Evolutionary conservation across 2,113 vertebrate species (phyloP).

Genomic region (Axis porcinus): DNA sequence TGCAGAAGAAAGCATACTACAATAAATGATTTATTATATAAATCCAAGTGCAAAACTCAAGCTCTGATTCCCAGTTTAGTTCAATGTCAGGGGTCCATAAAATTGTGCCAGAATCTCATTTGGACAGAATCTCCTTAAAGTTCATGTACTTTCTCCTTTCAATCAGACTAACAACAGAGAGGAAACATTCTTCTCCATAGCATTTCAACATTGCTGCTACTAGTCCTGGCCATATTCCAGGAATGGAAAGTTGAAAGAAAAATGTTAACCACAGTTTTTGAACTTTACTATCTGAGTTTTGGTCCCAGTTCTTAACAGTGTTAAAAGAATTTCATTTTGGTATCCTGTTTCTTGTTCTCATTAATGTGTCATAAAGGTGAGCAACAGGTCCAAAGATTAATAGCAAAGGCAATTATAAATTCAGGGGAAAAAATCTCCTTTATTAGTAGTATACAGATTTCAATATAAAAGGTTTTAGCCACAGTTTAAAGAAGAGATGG

Average conservation of each 20-base stretch:
- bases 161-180: neutral
- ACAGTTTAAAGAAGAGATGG: neutral
- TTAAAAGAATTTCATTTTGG: constrained; percentile 22
- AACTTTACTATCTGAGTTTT: constrained; percentile 18
- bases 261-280: neutral
- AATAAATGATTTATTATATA: neutral
- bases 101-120: neutral
- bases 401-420: neutral
- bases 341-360: neutral
- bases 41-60: neutral
- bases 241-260: constrained; percentile 43
- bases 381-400: neutral
- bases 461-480: neutral
- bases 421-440: neutral
- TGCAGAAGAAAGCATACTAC: neutral
- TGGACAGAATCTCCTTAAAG: neutral
- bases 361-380: neutral
- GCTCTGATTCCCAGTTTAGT: neutral
- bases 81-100: neutral
- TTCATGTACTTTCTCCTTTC: constrained; percentile 9
- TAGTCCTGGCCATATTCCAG: neutral
- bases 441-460: neutral
- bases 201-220: neutral
- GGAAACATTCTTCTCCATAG: neutral
- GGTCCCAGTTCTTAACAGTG: neutral